These are phyloP conservation scores for Aphis craccivora DNA, from an alignment of 1,140 invertebrate species.

Conservation along the genomic window DNA sequence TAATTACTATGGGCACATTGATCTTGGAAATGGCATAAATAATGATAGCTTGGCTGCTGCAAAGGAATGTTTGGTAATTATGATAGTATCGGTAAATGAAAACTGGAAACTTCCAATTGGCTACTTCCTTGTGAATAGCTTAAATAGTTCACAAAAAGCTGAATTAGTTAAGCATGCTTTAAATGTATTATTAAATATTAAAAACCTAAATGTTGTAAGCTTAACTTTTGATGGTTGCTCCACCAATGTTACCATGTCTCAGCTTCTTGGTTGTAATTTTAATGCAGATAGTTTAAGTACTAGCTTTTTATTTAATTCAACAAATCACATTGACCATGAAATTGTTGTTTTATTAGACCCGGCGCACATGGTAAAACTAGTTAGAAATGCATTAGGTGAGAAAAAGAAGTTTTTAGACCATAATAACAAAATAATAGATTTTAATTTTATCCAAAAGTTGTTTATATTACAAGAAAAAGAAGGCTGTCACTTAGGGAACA, in stretches of 20 bases:
- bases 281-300: neutral
- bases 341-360: constrained; percentile 60
- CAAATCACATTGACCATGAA: neutral
- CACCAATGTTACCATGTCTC: neutral
- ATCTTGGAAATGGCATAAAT: neutral
- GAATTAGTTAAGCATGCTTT: neutral
- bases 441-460: constrained; percentile 39
- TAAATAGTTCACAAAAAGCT: neutral
- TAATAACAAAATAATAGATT: constrained; percentile 60
- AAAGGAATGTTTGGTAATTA: neutral
- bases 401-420: constrained; percentile 44
- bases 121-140: neutral
- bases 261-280: neutral
- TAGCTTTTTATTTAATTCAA: neutral
- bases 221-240: neutral
- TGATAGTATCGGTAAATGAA: neutral
- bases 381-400: too few relatives aligned
- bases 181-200: neutral
- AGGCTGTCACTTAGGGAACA: too few relatives aligned
- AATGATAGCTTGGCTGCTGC: neutral
- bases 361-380: too few relatives aligned
- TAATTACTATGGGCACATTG: neutral
- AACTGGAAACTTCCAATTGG: neutral
- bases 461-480: neutral
- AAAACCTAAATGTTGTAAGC: neutral